Conservation (phyloP, 2,113 vertebrate species). For the Oreochromis tanganicae region DNA sequence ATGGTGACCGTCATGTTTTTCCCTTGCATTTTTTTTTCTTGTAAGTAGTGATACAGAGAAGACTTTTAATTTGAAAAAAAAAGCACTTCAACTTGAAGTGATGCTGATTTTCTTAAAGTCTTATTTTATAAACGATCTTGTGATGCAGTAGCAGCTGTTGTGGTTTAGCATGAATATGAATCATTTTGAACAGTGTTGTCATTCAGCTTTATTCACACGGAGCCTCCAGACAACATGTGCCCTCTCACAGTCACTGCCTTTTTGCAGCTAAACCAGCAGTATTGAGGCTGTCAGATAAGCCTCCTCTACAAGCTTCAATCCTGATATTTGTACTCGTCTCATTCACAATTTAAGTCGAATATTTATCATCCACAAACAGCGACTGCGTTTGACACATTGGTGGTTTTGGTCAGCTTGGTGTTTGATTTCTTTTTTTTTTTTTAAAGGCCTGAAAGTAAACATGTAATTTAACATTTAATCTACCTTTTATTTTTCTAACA, state of each 20-base stretch:
- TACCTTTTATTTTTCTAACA: background rate
- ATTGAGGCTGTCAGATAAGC: background rate
- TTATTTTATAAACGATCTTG: slow-evolving; percentile 31
- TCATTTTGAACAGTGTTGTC: background rate
- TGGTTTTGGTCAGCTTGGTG: background rate
- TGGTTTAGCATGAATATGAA: background rate
- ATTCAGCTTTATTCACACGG: background rate
- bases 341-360: background rate
- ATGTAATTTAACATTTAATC: background rate
- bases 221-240: background rate
- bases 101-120: slow-evolving; percentile 19
- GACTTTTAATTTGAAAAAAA: background rate
- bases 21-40: slow-evolving; percentile 42
- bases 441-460: background rate
- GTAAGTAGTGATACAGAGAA: background rate
- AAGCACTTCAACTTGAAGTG: slow-evolving; percentile 33
- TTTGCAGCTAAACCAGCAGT: background rate
- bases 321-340: background rate
- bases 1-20: slow-evolving; percentile 71
- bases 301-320: background rate
- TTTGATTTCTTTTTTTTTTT: background rate
- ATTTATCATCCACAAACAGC: background rate
- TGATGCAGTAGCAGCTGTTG: background rate
- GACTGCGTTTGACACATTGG: background rate
- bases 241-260: background rate